Base-by-base conservation (phyloP, 2,797 vertebrate species). In the Tarsius wallacei region DNA sequence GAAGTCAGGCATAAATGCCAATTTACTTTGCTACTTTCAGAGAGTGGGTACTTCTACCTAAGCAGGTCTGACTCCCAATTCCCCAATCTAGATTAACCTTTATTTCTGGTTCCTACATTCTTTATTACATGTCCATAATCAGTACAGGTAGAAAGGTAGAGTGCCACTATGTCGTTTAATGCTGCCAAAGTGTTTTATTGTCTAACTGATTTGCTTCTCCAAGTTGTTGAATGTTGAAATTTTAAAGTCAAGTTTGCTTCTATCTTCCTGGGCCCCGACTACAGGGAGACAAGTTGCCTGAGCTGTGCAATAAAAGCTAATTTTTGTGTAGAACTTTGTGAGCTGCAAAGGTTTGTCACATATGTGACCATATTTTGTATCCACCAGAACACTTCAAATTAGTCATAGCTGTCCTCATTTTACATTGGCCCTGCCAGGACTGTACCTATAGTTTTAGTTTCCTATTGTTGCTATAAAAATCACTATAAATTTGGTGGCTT, bases 181-280 rank as follows among this genome's bases (percentile, higher is more conserved):
- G 57, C 21, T 81, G 53, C 22, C 74, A 13, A 81, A 59, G 9
- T 42, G 59, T 68, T 82, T 82, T 86, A 42, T 15, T 84, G 64
- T 73, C 2, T 42, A 78, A 73, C 33, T 49, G 57, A 71, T 12
- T 49, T 86, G 51, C 28, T 66, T 93, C 19, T 89, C 24, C 21
- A 53, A 57, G 51, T 63, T 82, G 36, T 42, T 78, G 57, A 49
- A 57, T 66, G 36, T 33, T 77, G 49, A 63, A 14, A n/a, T 68
- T 97, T 89, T 73, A 42, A 78, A 82, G 42, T 51, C 36, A 83
- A 74, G 14, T 59, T 84, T 85, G 5, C 19, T 80, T 89, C 68
- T 85, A 11, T 11, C 26, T 77, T 28, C 24, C 7, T 15, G 16
- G 11, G 17, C 3, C 31, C 24, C 26, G 70, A 36, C 14, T 53